Percentiles rank a stretch among this genome's conserved stretches.
Conservation (phyloP, 1,140 invertebrate genomes). For the Drosophila micromelanica region DNA sequence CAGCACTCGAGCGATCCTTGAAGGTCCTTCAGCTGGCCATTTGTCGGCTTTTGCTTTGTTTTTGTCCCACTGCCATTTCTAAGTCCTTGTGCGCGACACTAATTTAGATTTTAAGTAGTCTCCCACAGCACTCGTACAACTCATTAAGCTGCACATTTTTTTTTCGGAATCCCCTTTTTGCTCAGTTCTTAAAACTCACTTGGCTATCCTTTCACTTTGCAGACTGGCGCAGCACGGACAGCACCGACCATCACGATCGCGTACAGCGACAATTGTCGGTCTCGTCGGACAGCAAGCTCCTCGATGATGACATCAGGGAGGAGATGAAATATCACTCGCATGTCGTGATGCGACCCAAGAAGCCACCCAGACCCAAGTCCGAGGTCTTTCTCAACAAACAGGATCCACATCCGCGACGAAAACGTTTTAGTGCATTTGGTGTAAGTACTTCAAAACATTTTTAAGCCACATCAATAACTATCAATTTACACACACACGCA, state of each 20-base stretch:
- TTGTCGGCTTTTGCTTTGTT: constrained; percentile 56
- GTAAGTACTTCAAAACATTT: constrained; percentile 86
- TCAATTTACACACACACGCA: constrained; percentile 16
- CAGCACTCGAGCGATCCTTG: constrained; percentile 31
- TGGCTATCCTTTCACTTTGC: constrained; percentile 62
- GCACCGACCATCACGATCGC: constrained; percentile 89
- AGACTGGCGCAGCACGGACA: constrained; percentile 91
- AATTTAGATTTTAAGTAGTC: constrained; percentile 71
- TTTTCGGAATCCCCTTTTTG: constrained; percentile 16
- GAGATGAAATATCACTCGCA: constrained; percentile 87
- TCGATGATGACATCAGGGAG: constrained; percentile 93
- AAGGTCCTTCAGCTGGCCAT: constrained; percentile 45
- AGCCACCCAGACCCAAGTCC: constrained; percentile 94
- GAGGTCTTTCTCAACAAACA: constrained; percentile 91
- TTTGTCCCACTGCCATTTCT: constrained; percentile 18
- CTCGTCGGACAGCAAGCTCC: constrained; percentile 94
- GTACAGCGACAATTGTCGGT: constrained; percentile 94
- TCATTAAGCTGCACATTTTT: constrained; percentile 69
- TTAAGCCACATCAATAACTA: constrained; percentile 15
- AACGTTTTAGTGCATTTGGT: constrained; percentile 96
- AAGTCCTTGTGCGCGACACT: constrained; percentile 41
- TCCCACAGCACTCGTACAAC: constrained; percentile 39
- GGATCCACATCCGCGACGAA: constrained; percentile 88
- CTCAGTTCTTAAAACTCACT: neutral
- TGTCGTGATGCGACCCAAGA: constrained; percentile 93